Conservation (phyloP, 2,888 invertebrate genomes). For the Drosophila lacicola region DNA sequence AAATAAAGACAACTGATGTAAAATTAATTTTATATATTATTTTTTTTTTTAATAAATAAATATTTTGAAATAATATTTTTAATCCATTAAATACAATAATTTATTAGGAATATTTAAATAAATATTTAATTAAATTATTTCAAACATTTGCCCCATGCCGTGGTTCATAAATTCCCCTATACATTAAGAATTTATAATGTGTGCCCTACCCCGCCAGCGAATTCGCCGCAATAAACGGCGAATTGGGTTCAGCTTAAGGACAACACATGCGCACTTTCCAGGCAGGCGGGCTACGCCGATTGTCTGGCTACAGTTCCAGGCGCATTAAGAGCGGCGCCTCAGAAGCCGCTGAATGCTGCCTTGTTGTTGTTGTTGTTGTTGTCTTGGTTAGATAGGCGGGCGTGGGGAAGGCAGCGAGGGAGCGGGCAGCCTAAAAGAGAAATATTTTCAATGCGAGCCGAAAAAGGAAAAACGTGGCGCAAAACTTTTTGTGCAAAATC, state of each 20-base stretch:
- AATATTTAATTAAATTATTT: neutral
- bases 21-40: too few relatives aligned
- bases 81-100: neutral
- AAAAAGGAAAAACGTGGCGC: conserved; percentile 59
- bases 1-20: too few relatives aligned
- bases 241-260: conserved; percentile 46
- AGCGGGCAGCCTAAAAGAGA: conserved; percentile 48
- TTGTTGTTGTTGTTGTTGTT: conserved; percentile 3
- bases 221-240: conserved; percentile 65
- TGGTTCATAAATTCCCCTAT: neutral
- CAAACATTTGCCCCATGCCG: too few relatives aligned
- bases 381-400: neutral
- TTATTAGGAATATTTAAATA: neutral
- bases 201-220: conserved; percentile 14
- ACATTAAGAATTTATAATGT: neutral
- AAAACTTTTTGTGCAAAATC: conserved; percentile 75
- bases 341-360: conserved; percentile 29
- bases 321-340: conserved; percentile 58
- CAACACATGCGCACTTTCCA: conserved; percentile 74
- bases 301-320: conserved; percentile 43
- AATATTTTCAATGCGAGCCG: conserved; percentile 53
- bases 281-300: conserved; percentile 32
- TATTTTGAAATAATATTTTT: too few relatives aligned
- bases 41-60: too few relatives aligned
- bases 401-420: neutral